phyloP scores from a whole-genome alignment of 2,113 vertebrate genomes.

The Craseonycteris thonglongyai region DNA sequence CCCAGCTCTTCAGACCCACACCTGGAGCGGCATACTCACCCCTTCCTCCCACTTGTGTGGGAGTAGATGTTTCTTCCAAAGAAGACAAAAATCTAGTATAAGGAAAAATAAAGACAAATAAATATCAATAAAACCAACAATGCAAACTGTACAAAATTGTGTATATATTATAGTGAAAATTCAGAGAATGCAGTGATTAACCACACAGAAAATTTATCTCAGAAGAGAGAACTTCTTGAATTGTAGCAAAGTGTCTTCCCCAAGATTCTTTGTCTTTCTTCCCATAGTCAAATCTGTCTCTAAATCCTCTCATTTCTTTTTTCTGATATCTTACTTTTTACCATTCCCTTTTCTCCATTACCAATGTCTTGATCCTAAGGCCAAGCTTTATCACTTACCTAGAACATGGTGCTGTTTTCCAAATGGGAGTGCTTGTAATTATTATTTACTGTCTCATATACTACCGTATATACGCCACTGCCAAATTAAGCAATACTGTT shows the following conservation, averaged over 20 bases:
- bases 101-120: neutral
- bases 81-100: neutral
- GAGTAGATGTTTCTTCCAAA: neutral
- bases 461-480: no score
- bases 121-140: neutral
- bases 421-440: neutral
- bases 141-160: neutral
- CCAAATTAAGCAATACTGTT: neutral
- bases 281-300: neutral
- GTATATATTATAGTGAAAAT: neutral
- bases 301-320: neutral
- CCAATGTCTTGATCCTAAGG: neutral
- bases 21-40: no score
- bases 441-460: neutral
- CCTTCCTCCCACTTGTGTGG: neutral
- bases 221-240: constrained; percentile 11
- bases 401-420: neutral
- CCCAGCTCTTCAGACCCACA: neutral
- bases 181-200: neutral
- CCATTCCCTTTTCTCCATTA: neutral
- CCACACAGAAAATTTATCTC: neutral
- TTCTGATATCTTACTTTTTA: neutral
- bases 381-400: neutral
- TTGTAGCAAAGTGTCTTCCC: neutral
- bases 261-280: neutral